Evolutionary conservation across 2,888 invertebrate genomes (phyloP).

Genomic region (Sinohyriopsis cumingii): DNA sequence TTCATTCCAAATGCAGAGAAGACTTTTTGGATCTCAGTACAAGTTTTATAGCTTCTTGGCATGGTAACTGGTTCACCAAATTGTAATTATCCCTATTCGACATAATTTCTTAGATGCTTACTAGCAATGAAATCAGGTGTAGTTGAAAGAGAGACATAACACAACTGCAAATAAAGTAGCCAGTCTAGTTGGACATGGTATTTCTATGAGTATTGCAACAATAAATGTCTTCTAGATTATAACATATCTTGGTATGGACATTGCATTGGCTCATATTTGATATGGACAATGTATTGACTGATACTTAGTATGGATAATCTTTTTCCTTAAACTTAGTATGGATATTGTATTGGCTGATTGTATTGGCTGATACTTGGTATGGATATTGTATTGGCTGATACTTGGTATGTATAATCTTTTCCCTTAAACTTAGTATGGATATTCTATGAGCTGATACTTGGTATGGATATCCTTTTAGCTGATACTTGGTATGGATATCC

Average conservation of each 20-base stretch:
- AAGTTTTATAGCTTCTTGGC: constrained; percentile 16
- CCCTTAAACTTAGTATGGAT: no score
- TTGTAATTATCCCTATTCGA: constrained; percentile 11
- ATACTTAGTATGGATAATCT: no score
- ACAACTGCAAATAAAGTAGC: constrained; percentile 19
- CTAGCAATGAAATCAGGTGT: constrained; percentile 5
- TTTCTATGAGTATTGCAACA: constrained; percentile 24
- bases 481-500: no score
- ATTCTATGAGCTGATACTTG: no score
- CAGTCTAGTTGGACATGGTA: constrained; percentile 29
- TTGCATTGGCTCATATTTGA: constrained; percentile 6
- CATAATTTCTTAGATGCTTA: constrained; percentile 6
- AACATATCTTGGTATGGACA: constrained; percentile 25
- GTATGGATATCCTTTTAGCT: no score
- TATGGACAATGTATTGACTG: no score
- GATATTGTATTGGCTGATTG: no score
- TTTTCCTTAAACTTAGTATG: no score
- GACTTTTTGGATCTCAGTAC: constrained; percentile 15
- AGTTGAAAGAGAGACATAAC: not conserved
- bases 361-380: no score
- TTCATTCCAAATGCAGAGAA: constrained; percentile 27
- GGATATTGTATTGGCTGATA: no score
- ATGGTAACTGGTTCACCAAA: constrained; percentile 6
- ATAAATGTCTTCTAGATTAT: constrained; percentile 25
- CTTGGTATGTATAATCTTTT: no score